Evolutionary conservation across 2,113 vertebrate genomes (phyloP), one percentile per base, ranked within the genome.

Genomic region (Circaetus gallicus): DNA sequence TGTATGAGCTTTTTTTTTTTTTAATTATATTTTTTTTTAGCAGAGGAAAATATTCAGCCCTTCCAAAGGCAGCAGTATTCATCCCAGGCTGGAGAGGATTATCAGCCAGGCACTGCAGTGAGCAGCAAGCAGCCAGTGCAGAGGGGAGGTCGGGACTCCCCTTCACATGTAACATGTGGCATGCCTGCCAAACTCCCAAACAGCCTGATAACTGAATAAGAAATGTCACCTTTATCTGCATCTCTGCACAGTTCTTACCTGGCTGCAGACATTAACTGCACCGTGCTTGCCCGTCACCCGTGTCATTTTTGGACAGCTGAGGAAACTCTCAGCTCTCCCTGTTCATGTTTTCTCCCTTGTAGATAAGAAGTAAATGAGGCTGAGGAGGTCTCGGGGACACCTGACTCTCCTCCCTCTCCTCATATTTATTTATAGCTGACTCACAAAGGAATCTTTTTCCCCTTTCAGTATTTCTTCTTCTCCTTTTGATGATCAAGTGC

Each of bases 381-480:
- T 1, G 5, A 93, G 82, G 61, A 89, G 61, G 25, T 95, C 19
- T 38, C 18, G 67, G 72, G 56, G 77, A 47, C 80, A 93, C 50
- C 50, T 84, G 83, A 83, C 38, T 89, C 53, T 83, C 63, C 34
- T 92, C 29, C 15, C 8, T 81, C 40, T 79, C 45, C 88, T 94
- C 63, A 24, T 67, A 34, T 74, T 95, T 86, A 50, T 89, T 93
- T 90, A 53, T 55, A 86, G 42, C 49, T 97, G 76, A 66, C 50
- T 83, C 82, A 86, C 22, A 79, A 61, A 43, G 31, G 20, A 25
- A 3, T 11, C 56, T 72, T 65, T 80, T 81, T 34, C 15, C 32
- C 31, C 21, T 72, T 38, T 76, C 40, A 47, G 21, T 67, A 32
- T 79, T 93, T 94, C 40, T 82, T 59, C 28, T 83, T 31, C 34